Evolutionary conservation across 2,888 invertebrate species (phyloP), one percentile per base, ranked within the genome.

Genomic region (Limnephilus lunatus): DNA sequence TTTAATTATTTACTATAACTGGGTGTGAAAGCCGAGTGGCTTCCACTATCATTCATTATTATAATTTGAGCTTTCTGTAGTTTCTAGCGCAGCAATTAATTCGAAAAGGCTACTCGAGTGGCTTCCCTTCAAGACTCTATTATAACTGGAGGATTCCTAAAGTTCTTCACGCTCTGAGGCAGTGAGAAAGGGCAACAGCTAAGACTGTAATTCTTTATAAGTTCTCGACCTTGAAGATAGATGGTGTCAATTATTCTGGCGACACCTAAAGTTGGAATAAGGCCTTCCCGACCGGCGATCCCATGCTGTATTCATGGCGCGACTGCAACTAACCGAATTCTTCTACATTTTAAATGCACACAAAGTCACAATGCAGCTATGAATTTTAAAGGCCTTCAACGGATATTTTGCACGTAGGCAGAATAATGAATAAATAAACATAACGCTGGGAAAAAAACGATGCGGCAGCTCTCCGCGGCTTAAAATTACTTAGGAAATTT

Each of bases 401-500:
- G 68, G 68, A 68, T 68, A 68, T 68, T 68, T 68, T 68, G 68
- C 68, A 68, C 68, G 68, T 68, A 68, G 68, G 68, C 68, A 68
- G 25, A 68, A 68, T 9, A 68, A 68, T 68, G 68, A 68, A 68
- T 68, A 25, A 68, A 68, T 68, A 68, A 68, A 25, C 68, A n/a
- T 5, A 19, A 68, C 25, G 9, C 68, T 68, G 5, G 25, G n/a
- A n/a, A 68, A 25, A n/a, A 68, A 14, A 14, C 15, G 48, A 15
- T 48, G 48, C 15, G 9, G 14, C 15, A 48, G 25, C 3, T 68
- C 53, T 68, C 7, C 25, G 4, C 19, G 53, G 53, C 25, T 19
- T 19, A 68, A 68, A 68, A 25, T 9, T 48, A 7, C 14, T 0
- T 19, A 25, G 25, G 2, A 19, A 15, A 53, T 53, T 53, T 53